Percentiles rank a stretch among this genome's conserved stretches.
These are phyloP conservation scores for Darevskia mixta DNA, from an alignment of 2,797 vertebrate species.

Conservation along the genomic window DNA sequence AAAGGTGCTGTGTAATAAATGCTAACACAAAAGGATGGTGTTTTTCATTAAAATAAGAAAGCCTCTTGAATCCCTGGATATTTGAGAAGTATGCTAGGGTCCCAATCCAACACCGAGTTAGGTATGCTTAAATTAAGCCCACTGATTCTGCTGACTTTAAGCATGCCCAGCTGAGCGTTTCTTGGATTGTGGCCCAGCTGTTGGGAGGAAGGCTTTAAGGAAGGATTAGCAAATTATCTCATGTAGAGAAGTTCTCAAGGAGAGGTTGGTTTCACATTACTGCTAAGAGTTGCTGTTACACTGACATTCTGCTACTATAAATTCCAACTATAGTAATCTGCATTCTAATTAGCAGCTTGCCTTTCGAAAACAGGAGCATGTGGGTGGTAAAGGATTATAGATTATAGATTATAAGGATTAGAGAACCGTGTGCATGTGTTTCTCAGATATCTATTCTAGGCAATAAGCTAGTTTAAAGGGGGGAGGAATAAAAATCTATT, in stretches of 20 bases:
- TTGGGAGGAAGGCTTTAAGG: constrained; percentile 37
- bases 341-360: constrained; percentile 69
- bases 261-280: constrained; percentile 49
- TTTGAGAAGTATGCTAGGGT: not conserved
- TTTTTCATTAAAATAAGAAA: constrained; percentile 40
- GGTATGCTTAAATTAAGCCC: not conserved
- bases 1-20: constrained; percentile 20
- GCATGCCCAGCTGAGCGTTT: not conserved
- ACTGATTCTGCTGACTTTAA: not conserved
- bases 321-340: constrained; percentile 62
- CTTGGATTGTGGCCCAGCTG: constrained; percentile 4
- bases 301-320: constrained; percentile 55
- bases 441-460: constrained; percentile 64
- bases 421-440: constrained; percentile 49
- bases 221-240: constrained; percentile 41
- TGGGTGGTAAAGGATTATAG: constrained; percentile 68
- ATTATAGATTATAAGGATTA: constrained; percentile 61
- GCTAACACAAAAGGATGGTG: constrained; percentile 39
- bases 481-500: constrained; percentile 9
- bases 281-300: constrained; percentile 45
- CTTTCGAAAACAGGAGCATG: constrained; percentile 57
- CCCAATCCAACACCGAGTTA: constrained; percentile 6
- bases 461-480: constrained; percentile 59
- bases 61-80: constrained; percentile 45
- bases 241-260: constrained; percentile 43